A percentile compares a stretch with the other conserved stretches of the same genome.
phyloP scores from a whole-genome alignment of 2,113 vertebrate species.

The cattle (Bos taurus) region DNA sequence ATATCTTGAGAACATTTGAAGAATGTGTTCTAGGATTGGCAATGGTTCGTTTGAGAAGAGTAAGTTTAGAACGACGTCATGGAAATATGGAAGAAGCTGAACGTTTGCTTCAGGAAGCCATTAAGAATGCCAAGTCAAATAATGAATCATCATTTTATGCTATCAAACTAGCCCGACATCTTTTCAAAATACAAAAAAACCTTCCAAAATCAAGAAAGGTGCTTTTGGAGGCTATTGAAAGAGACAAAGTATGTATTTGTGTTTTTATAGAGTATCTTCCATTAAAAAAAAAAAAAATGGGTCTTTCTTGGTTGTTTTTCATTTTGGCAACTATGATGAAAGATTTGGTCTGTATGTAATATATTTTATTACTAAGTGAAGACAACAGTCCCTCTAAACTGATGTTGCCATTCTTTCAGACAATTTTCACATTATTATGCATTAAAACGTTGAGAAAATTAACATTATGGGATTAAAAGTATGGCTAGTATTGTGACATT shows the following conservation, averaged over 20 bases:
- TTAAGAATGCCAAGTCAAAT: conserved; percentile 86
- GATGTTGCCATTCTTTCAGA: conserved; percentile 77
- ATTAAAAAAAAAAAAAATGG: background rate
- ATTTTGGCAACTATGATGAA: conserved; percentile 83
- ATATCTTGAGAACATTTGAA: conserved; percentile 91
- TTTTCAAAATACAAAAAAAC: conserved; percentile 94
- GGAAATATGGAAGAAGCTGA: conserved; percentile 95
- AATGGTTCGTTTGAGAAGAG: conserved; percentile 94
- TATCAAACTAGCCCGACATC: conserved; percentile 92
- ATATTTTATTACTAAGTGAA: conserved; percentile 73
- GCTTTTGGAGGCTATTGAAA: conserved; percentile 94
- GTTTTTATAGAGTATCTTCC: background rate
- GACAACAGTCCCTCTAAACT: conserved; percentile 89
- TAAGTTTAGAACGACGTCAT: conserved; percentile 95
- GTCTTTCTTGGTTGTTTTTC: background rate
- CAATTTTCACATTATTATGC: background rate
- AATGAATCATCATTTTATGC: conserved; percentile 93
- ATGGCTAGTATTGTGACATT: background rate
- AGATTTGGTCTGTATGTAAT: conserved; percentile 68
- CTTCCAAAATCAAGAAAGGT: conserved; percentile 93
- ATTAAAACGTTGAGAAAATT: conserved; percentile 15
- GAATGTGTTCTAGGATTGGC: conserved; percentile 88
- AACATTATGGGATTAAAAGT: background rate
- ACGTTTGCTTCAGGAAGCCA: conserved; percentile 90
- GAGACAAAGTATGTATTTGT: conserved; percentile 89